These are phyloP conservation scores for Neomonachus schauinslandi DNA, from an alignment of 2,113 vertebrate species.

Conservation along the genomic window DNA sequence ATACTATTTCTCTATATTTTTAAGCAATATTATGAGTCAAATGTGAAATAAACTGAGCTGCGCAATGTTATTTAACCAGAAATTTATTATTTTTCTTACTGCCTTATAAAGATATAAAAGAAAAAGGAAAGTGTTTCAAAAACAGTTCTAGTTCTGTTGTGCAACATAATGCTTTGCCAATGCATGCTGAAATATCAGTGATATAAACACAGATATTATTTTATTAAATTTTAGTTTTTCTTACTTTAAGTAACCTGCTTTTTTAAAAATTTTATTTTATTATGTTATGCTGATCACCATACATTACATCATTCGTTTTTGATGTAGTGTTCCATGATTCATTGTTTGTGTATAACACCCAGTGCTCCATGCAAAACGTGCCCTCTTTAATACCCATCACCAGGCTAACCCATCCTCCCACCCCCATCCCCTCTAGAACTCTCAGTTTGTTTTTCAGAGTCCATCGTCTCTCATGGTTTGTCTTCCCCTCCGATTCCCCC, in stretches of 20 bases:
- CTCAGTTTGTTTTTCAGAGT: too few relatives aligned
- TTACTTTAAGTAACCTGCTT: not conserved
- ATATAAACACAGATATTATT: not conserved
- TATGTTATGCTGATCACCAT: not conserved
- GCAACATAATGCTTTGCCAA: not conserved
- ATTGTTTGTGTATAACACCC: too few relatives aligned
- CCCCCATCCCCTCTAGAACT: too few relatives aligned
- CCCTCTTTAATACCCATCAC: too few relatives aligned
- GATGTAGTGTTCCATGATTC: too few relatives aligned
- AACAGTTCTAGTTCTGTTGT: not conserved
- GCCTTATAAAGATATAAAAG: not conserved
- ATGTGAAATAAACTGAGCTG: not conserved
- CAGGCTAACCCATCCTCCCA: too few relatives aligned
- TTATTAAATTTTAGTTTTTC: constrained; percentile 39
- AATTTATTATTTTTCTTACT: not conserved
- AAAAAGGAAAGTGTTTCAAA: not conserved
- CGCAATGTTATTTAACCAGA: not conserved
- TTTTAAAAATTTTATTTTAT: constrained; percentile 47
- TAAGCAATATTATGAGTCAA: not conserved
- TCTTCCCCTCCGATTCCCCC: too few relatives aligned
- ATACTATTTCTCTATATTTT: not conserved
- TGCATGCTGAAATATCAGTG: not conserved
- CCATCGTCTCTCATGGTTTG: too few relatives aligned
- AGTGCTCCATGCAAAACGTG: too few relatives aligned
- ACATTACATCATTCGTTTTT: too few relatives aligned